Evolutionary conservation across 2,888 invertebrate genomes (phyloP).

Genomic region (Calliphora vomitoria): DNA sequence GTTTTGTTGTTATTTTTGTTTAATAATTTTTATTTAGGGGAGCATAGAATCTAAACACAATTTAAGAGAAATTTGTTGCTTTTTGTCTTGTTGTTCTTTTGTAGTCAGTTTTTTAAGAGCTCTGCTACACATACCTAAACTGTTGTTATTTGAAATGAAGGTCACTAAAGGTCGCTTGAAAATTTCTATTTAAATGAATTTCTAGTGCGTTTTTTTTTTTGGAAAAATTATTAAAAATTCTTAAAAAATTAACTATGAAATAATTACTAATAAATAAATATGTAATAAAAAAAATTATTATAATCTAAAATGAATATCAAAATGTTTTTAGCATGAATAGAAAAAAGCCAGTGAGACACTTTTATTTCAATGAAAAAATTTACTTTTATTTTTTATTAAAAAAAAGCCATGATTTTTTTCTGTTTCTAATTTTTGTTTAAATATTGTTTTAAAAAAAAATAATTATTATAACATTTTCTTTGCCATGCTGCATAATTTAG

Average conservation of each 20-base stretch:
- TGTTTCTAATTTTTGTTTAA: slow-evolving; percentile 27
- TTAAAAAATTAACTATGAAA: not conserved
- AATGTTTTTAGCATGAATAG: not conserved
- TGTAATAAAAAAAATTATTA: not conserved
- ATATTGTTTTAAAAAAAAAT: slow-evolving; percentile 16
- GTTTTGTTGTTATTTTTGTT: not conserved
- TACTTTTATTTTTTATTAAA: not conserved
- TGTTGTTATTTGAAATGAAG: slow-evolving; percentile 62
- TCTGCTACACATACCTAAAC: slow-evolving; percentile 20
- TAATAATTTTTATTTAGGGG: not conserved
- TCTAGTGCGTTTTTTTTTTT: slow-evolving; percentile 1
- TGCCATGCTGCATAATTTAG: slow-evolving; percentile 65
- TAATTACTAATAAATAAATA: not conserved
- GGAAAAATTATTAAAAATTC: not conserved
- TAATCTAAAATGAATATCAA: slow-evolving; percentile 2
- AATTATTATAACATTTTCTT: slow-evolving; percentile 38
- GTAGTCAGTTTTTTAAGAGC: slow-evolving; percentile 25
- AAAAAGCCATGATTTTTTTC: slow-evolving; percentile 63
- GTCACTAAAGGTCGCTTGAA: slow-evolving; percentile 72
- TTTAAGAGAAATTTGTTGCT: slow-evolving; percentile 39
- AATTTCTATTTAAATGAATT: slow-evolving; percentile 38
- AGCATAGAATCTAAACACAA: slow-evolving; percentile 43
- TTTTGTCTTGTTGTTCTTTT: not conserved
- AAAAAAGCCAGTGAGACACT: slow-evolving; percentile 43
- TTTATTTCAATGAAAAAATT: slow-evolving; percentile 13